Base-by-base conservation (phyloP, 1,140 invertebrate species). In the Orius insidiosus region DNA sequence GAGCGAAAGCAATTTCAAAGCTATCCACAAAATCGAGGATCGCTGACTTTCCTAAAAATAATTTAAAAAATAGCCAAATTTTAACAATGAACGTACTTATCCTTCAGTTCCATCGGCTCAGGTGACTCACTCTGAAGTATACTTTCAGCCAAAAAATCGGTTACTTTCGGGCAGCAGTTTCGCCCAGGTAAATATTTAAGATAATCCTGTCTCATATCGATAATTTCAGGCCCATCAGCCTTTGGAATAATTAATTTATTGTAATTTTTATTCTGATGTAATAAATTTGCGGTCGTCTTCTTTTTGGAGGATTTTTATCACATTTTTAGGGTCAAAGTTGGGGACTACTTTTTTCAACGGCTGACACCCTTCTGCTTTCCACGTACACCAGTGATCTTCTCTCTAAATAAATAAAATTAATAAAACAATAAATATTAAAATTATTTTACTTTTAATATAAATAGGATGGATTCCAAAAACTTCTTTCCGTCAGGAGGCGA, bases 301-400 rank as follows among this genome's bases (percentile, higher is more conserved):
- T n/a, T n/a, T n/a, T 11, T 31, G 6, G 19, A 10, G 45, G 46
- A n/a, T 18, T 35, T 66, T 59, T 36, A 74, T 71, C 13, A 43
- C 51, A 15, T 48, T 47, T 15, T 50, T 49, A 37, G 64, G 59
- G 10, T 57, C 52, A 32, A 43, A 53, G 33, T 52, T 43, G 35
- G 60, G 54, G 51, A 57, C 54, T 14, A 71, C 64, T 56, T 62
- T 75, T 59, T 85, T 75, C 58, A 85, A 85, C 57, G 79, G 74
- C 53, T 68, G 68, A 56, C 59, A 56, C 5, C 55, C 87, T 55
- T 97, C 89, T 69, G 97, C 98, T 62, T 98, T 98, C 95, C 95
- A 98, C 30, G 72, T 72, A 63, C 90, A 97, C 94, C 95, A 98
- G 62, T 86, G 77, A 55, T 90, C 85, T 61, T 94, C 89, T 37